Evolutionary conservation across 2,888 invertebrate species (phyloP).

Genomic region (Heliothis peltigera): DNA sequence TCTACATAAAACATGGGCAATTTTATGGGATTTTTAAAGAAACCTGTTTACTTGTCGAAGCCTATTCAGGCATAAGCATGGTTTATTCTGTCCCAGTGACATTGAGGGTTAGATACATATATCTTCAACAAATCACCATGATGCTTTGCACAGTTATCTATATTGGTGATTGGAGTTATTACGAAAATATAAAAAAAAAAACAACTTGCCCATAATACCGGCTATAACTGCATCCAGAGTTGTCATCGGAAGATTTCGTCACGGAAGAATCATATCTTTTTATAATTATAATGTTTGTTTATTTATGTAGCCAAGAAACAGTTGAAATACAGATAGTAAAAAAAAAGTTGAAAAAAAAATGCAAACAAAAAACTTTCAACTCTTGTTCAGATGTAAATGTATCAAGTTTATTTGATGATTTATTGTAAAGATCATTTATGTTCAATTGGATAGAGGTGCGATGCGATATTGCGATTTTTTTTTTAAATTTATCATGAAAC

Average conservation of each 20-base stretch:
- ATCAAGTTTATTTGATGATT: slow-evolving; percentile 3
- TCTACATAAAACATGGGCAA: background rate
- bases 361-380: background rate
- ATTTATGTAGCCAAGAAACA: background rate
- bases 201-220: background rate
- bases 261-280: slow-evolving; percentile 12
- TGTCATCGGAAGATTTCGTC: slow-evolving; percentile 13
- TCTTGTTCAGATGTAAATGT: slow-evolving; percentile 1
- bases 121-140: background rate
- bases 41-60: background rate
- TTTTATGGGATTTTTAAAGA: background rate
- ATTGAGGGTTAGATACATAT: background rate
- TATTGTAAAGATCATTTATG: background rate
- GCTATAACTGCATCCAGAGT: background rate
- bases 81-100: background rate
- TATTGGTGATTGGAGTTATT: background rate
- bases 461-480: background rate
- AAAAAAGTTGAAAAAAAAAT: slow-evolving; percentile 9
- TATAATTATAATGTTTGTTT: slow-evolving; percentile 12
- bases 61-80: background rate
- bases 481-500: background rate
- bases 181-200: background rate
- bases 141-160: background rate
- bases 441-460: slow-evolving; percentile 4
- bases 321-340: background rate